Percentiles rank a stretch among this genome's conserved stretches.
Evolutionary conservation across 2,888 invertebrate genomes (phyloP).

Genomic region (Mythimna loreyi): DNA sequence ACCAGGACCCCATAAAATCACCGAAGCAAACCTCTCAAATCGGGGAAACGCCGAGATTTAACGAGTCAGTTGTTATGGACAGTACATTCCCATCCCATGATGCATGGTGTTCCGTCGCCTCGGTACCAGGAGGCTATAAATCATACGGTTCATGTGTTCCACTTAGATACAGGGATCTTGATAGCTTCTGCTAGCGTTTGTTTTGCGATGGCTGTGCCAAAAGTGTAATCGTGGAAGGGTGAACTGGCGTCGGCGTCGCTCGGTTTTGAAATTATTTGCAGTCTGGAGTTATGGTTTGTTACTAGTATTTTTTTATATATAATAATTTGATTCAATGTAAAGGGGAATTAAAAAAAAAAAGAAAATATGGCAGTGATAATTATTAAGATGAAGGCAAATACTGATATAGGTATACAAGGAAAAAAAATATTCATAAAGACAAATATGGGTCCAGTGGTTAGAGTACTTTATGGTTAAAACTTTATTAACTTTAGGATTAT

Average conservation of each 20-base stretch:
- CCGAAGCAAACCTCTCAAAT: slow-evolving; percentile 33
- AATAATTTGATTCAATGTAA: not conserved
- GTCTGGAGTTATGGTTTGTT: slow-evolving; percentile 1
- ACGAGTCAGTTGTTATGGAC: slow-evolving; percentile 63
- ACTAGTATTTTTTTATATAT: not conserved
- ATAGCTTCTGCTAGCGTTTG: slow-evolving; percentile 58
- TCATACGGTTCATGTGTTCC: slow-evolving; percentile 56
- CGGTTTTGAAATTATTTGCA: slow-evolving; percentile 35
- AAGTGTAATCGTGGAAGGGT: slow-evolving; percentile 41
- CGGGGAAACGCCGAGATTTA: slow-evolving; percentile 52
- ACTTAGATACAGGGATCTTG: slow-evolving; percentile 64
- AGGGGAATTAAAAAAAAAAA: not conserved
- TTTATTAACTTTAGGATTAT: no score
- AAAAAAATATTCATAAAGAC: no score
- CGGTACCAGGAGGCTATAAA: slow-evolving; percentile 57
- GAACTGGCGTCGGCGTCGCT: slow-evolving; percentile 1
- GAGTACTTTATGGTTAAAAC: no score
- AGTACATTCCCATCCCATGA: slow-evolving; percentile 61
- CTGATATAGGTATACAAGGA: no score
- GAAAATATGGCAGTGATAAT: no score
- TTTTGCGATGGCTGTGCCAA: slow-evolving; percentile 57
- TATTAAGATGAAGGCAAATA: no score
- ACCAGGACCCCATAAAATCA: slow-evolving; percentile 36
- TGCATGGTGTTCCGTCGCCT: slow-evolving; percentile 55
- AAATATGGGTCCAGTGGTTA: no score